phyloP scores from a whole-genome alignment of 2,888 invertebrate species.

The Gymnocheta viridis region DNA sequence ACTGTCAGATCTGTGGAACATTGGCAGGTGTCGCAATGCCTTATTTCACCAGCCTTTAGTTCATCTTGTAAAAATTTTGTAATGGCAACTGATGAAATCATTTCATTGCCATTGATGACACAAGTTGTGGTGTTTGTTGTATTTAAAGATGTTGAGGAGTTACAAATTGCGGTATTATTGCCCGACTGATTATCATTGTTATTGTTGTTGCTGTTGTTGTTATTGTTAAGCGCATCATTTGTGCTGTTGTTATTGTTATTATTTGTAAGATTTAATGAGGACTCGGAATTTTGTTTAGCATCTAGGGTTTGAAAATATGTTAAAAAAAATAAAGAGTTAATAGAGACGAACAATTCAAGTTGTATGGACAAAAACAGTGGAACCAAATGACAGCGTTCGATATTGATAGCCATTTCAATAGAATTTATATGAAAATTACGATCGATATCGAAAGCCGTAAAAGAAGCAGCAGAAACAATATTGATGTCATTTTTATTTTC shows the following conservation, averaged over 20 bases:
- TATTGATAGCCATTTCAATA: too few relatives aligned
- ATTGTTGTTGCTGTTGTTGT: constrained; percentile 70
- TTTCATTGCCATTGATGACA: constrained; percentile 76
- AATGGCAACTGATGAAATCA: constrained; percentile 93
- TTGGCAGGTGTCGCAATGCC: constrained; percentile 92
- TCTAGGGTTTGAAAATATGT: constrained; percentile 54
- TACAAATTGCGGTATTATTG: constrained; percentile 28
- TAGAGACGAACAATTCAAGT: not conserved
- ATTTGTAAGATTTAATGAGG: constrained; percentile 63
- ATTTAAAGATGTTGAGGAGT: constrained; percentile 52
- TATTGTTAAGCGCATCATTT: constrained; percentile 61
- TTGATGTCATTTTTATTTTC: too few relatives aligned
- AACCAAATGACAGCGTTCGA: too few relatives aligned
- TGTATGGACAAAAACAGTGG: not conserved
- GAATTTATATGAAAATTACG: too few relatives aligned
- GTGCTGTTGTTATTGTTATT: constrained; percentile 70
- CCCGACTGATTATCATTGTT: constrained; percentile 60
- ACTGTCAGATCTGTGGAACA: constrained; percentile 84
- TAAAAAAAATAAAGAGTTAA: not conserved
- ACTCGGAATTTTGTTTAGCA: constrained; percentile 64
- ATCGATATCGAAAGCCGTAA: too few relatives aligned
- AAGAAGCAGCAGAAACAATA: too few relatives aligned
- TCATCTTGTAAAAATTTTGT: constrained; percentile 95
- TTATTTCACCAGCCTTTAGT: constrained; percentile 88
- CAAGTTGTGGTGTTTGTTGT: constrained; percentile 30